A percentile compares a stretch with the other conserved stretches of the same genome.
phyloP scores from a whole-genome alignment of 2,888 invertebrate genomes.

The Lasius fuliginosus region DNA sequence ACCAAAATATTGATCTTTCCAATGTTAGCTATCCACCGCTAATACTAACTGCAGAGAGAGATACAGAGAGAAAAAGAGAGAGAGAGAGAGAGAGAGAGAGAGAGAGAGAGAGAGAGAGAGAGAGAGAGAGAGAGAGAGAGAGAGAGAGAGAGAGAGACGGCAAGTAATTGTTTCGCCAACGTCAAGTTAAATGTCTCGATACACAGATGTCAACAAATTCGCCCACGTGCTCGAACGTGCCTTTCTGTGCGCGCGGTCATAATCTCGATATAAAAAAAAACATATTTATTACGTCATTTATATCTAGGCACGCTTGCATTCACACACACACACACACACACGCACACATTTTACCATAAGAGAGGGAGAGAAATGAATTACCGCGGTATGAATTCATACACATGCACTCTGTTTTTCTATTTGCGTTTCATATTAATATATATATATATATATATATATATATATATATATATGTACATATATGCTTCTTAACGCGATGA shows the following conservation, averaged over 20 bases:
- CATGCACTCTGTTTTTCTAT: not conserved
- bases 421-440: not conserved
- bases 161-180: slow-evolving; percentile 43
- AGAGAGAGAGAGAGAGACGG: not conserved
- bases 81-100: not conserved
- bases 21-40: slow-evolving; percentile 43
- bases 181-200: slow-evolving; percentile 47
- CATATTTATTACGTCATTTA: slow-evolving; percentile 22
- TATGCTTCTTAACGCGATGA: not conserved
- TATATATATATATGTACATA: too few relatives aligned
- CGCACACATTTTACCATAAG: not conserved
- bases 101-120: slow-evolving; percentile 10
- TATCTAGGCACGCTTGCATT: not conserved
- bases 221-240: slow-evolving; percentile 33
- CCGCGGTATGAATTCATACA: not conserved
- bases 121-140: too few relatives aligned
- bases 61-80: slow-evolving; percentile 19
- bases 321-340: not conserved
- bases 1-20: slow-evolving; percentile 53
- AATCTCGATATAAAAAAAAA: not conserved
- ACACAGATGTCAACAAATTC: slow-evolving; percentile 48
- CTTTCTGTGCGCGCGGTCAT: not conserved
- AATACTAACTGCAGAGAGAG: slow-evolving; percentile 44
- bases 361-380: too few relatives aligned
- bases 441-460: not conserved